Evolutionary conservation across 2,888 invertebrate genomes (phyloP), one percentile per base, ranked within the genome.

Genomic region (Baccha elongata): DNA sequence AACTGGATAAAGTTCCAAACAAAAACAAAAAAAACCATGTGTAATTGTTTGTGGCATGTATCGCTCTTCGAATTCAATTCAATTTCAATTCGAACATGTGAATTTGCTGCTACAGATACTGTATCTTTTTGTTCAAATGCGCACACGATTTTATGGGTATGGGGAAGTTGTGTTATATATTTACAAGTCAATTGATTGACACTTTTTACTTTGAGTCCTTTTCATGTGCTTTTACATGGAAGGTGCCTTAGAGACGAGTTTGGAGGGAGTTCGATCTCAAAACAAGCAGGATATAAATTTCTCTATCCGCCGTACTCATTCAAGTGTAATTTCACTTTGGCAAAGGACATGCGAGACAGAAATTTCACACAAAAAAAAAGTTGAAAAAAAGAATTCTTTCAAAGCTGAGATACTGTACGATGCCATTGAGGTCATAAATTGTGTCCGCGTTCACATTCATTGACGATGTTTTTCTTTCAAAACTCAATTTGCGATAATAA

Each of bases 401-500:
- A 35, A 67, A 48, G 13, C 46, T 37, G 35, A 76, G 69, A 58
- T 44, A 29, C 29, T 42, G 29, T 29, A 40, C 13, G 23, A 29
- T 29, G 44, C 60, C 29, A 10, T 19, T 29, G 17, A 37, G 4
- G 79, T 65, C 37, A 84, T 84, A 84, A 84, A 84, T 84, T 64
- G 79, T 69, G 58, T 64, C 64, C 62, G 79, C 65, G 67, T 76
- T 67, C 40, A 37, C 15, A 17, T 72, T 32, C 40, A 42, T 23
- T 40, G 81, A 65, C 65, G 53, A 76, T 73, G 83, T 84, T 84
- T 69, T 78, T 60, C 79, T 67, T 79, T 84, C 60, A 73, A 79
- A 84, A 79, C 69, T 84, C 84, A 84, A 84, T 84, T 84, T 84
- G 74, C 65, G 84, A 84, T 74, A 84, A 84, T 84, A 84, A 84